Conservation (phyloP, 64 coral and sea anemone genomes). For the Orbicella faveolata region DNA sequence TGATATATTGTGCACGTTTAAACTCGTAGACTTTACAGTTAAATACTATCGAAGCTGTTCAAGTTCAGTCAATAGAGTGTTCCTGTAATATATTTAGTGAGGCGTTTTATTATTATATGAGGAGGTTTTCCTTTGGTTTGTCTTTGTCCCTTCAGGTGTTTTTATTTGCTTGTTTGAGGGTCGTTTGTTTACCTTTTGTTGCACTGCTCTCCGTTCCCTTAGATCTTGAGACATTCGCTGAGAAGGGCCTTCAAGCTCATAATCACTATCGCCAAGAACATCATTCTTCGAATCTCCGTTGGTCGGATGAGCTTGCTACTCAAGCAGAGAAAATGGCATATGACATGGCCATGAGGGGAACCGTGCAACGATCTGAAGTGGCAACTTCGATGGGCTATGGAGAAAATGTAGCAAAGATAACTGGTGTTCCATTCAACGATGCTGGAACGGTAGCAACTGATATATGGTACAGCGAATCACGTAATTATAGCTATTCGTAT, state of each 20-base stretch:
- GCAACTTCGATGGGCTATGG: slow-evolving; percentile 61
- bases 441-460: slow-evolving; percentile 88
- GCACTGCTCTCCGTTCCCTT: not conserved
- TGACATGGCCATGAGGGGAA: slow-evolving; percentile 92
- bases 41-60: too few relatives aligned
- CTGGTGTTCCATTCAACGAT: slow-evolving; percentile 77
- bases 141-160: not conserved
- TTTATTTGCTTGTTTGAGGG: not conserved
- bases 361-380: slow-evolving; percentile 66
- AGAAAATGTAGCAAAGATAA: slow-evolving; percentile 94
- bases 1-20: too few relatives aligned
- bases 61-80: too few relatives aligned
- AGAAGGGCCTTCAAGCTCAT: slow-evolving; percentile 75
- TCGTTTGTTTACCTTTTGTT: not conserved
- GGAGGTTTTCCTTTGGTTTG: too few relatives aligned
- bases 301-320: slow-evolving; percentile 92
- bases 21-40: too few relatives aligned
- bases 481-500: slow-evolving; percentile 93
- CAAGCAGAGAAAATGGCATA: slow-evolving; percentile 96
- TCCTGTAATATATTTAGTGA: too few relatives aligned
- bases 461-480: slow-evolving; percentile 88
- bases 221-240: slow-evolving; percentile 94
- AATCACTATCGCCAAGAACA: slow-evolving; percentile 77
- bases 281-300: slow-evolving; percentile 62
- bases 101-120: too few relatives aligned